These are phyloP conservation scores for Lysandra coridon DNA, from an alignment of 2,888 invertebrate genomes.

Conservation along the genomic window DNA sequence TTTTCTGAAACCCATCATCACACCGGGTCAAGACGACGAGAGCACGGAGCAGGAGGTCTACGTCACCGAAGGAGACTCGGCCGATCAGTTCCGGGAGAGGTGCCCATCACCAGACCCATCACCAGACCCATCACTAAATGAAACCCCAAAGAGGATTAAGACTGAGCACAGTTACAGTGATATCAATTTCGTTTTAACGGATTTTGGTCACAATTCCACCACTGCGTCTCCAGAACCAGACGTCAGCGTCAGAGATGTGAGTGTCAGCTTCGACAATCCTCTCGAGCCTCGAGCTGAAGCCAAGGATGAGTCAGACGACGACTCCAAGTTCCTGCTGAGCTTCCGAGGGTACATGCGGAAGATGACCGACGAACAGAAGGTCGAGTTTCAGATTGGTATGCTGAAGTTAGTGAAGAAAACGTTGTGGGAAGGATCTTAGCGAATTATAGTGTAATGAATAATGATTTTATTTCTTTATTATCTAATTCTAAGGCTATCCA, in stretches of 20 bases:
- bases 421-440: neutral
- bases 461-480: neutral
- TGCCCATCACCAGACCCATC: neutral
- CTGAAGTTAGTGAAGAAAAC: neutral
- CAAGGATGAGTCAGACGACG: neutral
- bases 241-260: neutral
- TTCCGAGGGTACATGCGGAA: neutral
- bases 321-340: slow-evolving; percentile 1
- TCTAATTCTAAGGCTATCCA: neutral
- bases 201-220: too few relatives aligned
- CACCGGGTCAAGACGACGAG: neutral
- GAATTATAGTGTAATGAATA: neutral
- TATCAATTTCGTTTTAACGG: too few relatives aligned
- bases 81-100: neutral
- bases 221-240: too few relatives aligned
- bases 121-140: neutral
- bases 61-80: neutral
- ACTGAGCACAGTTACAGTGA: neutral
- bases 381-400: slow-evolving; percentile 1
- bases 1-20: neutral
- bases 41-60: neutral
- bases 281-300: neutral
- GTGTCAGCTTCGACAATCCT: neutral
- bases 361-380: neutral
- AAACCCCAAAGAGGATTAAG: neutral